Evolutionary conservation across 1,140 invertebrate genomes (phyloP), one percentile per base, ranked within the genome.

Genomic region (Coelopa frigida): DNA sequence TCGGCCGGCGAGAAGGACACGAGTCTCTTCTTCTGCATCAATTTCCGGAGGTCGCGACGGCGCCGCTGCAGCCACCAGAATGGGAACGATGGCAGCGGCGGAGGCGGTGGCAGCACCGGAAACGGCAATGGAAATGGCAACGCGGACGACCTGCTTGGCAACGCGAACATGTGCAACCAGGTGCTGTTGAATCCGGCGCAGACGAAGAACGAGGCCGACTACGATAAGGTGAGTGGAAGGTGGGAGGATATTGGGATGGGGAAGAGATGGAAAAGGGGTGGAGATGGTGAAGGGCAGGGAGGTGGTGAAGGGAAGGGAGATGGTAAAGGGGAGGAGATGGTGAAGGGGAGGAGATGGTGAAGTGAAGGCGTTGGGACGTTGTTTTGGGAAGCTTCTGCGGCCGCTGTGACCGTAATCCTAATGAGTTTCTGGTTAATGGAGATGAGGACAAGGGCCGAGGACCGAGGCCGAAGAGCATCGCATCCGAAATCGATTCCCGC

Each of bases 11-110:
- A 67, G 18, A 67, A 67, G 57, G 64, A 64, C 41, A 58, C 52
- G 21, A 67, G 55, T 31, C 42, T 61, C 5, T 51, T 67, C n/a
- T 67, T 67, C 42, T 67, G 64, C 57, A 67, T 67, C 32, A 67
- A 64, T 39, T 24, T 67, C 32, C 53, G 64, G 1, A 59, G 64
- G 33, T 54, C 52, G n/a, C 59, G 63, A 24, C 45, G 59, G 41
- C 57, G 64, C 7, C 57, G 64, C 38, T 67, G 60, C 53, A 67
- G 64, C 50, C 35, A 61, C 52, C 44, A 59, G 52, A 26, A 59
- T 58, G 14, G 59, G 49, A 15, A 54, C 49, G 45, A 56, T 27
- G 49, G 47, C 42, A 53, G 48, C 49, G 56, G 27, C 33, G 63
- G 54, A 10, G 65, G 59, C 2, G 59, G 62, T 36, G 64, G 62